These are phyloP conservation scores for Mythimna albipuncta DNA, from an alignment of 2,888 invertebrate genomes.

Conservation along the genomic window DNA sequence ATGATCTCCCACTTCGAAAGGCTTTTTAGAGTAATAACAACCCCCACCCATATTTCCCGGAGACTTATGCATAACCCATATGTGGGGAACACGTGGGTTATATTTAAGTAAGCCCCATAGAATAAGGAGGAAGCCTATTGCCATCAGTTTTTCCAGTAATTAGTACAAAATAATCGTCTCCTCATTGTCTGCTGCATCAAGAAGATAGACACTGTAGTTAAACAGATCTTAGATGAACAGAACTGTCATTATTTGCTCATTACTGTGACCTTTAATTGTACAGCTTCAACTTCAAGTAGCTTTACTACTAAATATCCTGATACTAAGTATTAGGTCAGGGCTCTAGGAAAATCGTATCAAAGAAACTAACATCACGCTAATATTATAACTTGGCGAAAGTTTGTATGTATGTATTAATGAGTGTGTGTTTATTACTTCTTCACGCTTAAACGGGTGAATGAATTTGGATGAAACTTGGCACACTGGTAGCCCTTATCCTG, in stretches of 20 bases:
- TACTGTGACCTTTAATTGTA: constrained; percentile 27
- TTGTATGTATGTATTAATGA: not conserved
- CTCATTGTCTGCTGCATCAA: constrained; percentile 8
- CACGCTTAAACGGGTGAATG: too few species aligned
- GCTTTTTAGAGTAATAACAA: too few species aligned
- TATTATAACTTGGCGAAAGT: not conserved
- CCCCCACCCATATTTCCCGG: too few species aligned
- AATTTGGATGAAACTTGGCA: too few species aligned
- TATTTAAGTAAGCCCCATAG: too few species aligned
- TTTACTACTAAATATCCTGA: constrained; percentile 12
- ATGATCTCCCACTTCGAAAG: too few species aligned
- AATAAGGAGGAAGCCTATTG: too few species aligned
- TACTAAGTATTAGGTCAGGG: not conserved
- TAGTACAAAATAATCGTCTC: not conserved
- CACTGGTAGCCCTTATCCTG: too few species aligned
- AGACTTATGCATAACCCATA: too few species aligned
- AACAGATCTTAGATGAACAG: constrained; percentile 5
- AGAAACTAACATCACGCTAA: constrained; percentile 1
- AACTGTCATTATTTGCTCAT: constrained; percentile 34
- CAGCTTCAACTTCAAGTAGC: not conserved
- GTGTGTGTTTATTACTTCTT: too few species aligned
- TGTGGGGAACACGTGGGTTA: too few species aligned
- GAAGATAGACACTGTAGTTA: not conserved
- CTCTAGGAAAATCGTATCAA: constrained; percentile 17
- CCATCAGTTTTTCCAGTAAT: not conserved